Evolutionary conservation across 2,797 vertebrate genomes (phyloP), one percentile per base, ranked within the genome.

Genomic region (Buphagus erythrorhynchus): DNA sequence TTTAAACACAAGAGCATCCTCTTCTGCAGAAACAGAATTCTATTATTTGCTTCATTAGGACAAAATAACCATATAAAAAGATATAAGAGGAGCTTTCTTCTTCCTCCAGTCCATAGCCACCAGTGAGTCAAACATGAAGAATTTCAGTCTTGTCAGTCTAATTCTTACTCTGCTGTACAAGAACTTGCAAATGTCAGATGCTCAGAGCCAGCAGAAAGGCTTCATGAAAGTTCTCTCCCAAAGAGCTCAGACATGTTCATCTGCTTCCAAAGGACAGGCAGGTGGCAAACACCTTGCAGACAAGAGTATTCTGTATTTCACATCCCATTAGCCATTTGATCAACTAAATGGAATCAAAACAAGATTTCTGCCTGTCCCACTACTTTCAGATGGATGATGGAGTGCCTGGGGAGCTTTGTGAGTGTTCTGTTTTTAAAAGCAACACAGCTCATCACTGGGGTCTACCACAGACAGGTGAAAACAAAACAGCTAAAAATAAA

Each of bases 241-340:
- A 79, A 33, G 52, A 79, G 17, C 40, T 52, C 28, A 2, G 24
- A 20, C 59, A 69, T 2, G 8, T 76, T 69, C 18, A 69, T 52
- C 61, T 71, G 40, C 42, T 71, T 76, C 75, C 72, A 49, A 40
- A 72, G 46, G 61, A 80, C 24, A 20, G 20, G 49, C 75, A 94
- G 71, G 89, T 18, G 36, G 57, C 63, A 80, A 91, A 76, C n/a
- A 45, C 31, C 61, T 35, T 73, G 43, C 54, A 78, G 66, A 81
- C 33, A 77, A 52, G n/a, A 68, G 24, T 6, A 18, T 51, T 36
- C 78, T 76, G 26, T 57, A 35, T 63, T 78, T 81, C 84, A 68
- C 73, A 88, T 42, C 45, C 57, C 65, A 55, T 76, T 55, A 69
- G 40, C 31, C 21, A 43, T 43, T 31, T 69, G n/a, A 83, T 71